phyloP scores from a whole-genome alignment of 1,140 invertebrate genomes.

The Mamestra configurata region DNA sequence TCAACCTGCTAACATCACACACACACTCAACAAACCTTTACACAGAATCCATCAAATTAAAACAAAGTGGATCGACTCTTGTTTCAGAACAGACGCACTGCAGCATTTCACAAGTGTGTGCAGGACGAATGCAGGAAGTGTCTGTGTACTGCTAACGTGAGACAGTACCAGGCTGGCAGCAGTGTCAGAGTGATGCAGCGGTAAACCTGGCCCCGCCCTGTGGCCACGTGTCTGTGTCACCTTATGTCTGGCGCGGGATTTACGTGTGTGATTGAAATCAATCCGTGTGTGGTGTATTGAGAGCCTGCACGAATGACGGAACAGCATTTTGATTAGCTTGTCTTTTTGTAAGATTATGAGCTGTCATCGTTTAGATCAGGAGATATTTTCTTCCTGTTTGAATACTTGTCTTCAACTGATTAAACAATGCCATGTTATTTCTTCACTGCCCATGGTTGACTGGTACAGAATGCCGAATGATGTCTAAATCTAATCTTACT shows the following conservation, averaged over 20 bases:
- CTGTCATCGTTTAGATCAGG: no score
- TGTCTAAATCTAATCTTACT: no score
- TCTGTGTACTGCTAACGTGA: slow-evolving; percentile 9
- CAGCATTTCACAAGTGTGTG: neutral
- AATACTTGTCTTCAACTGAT: no score
- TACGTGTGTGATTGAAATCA: neutral
- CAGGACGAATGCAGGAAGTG: slow-evolving; percentile 29
- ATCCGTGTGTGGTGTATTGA: neutral
- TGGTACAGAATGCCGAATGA: no score
- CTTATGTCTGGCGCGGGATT: neutral
- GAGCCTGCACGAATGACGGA: neutral
- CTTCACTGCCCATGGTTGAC: no score
- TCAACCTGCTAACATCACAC: neutral
- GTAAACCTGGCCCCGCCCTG: neutral
- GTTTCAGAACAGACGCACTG: slow-evolving; percentile 10
- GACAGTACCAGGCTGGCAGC: neutral
- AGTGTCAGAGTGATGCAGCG: neutral
- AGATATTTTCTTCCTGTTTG: no score
- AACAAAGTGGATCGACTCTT: neutral
- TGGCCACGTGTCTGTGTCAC: neutral
- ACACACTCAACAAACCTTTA: neutral
- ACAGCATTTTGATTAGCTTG: no score
- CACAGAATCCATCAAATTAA: neutral
- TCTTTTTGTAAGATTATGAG: no score
- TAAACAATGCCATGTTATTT: no score